Evolutionary conservation across 2,113 vertebrate species (phyloP), one percentile per base, ranked within the genome.

Genomic region (Formicarius rufipectus): DNA sequence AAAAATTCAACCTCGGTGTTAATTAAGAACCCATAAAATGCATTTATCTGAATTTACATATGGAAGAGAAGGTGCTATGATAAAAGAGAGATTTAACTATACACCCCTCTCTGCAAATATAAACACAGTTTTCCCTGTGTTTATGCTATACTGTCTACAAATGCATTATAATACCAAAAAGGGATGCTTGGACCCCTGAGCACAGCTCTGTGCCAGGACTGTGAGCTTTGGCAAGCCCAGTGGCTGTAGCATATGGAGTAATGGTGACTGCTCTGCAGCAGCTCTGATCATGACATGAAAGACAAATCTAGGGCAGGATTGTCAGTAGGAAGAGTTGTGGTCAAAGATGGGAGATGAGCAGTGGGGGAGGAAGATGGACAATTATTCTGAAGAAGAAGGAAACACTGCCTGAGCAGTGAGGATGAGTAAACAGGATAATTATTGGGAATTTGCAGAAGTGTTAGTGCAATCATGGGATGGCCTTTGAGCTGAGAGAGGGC

Each of bases 371-470:
- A 94, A 69, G 64, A 85, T 22, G 60, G 44, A 44, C 56, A 89
- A 44, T 84, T 78, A 44, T 67, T 91, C n/a, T 52, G 58, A 85
- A 66, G 0, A 2, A 86, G 88, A 83, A 86, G 64, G 55, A 84
- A 90, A 62, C n/a, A 9, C 39, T 85, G 67, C 73, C 62, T 76
- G 49, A 95, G 60, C 68, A 89, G 71, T 74, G 82, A 93, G 84
- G 77, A 87, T 82, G 81, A 82, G 71, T 85, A 95, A 94, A 95
- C 71, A 92, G 62, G 50, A 69, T 95, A 95, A 96, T 93, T 88
- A 85, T 63, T 90, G 85, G 74, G 90, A 92, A 95, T 91, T 92
- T 94, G 80, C 39, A 74, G 74, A 89, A 83, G 30, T 77, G 81
- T 88, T 86, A 74, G 19, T 66, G 50, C 75, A 91, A 33, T 92